Evolutionary conservation across 2,113 vertebrate species (phyloP).

Genomic region (Hyla sarda): DNA sequence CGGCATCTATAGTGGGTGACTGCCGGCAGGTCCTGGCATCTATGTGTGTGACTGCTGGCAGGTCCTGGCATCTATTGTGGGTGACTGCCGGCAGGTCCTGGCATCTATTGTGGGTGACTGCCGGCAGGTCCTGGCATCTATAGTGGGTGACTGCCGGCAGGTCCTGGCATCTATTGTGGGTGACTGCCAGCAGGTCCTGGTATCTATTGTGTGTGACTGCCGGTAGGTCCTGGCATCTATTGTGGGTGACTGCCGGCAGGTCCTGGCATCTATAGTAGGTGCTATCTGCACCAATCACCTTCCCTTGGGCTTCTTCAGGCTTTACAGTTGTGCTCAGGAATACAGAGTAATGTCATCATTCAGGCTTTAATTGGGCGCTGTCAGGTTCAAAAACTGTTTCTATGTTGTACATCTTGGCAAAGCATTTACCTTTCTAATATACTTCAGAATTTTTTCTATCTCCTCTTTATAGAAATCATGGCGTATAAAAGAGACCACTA

Average conservation of each 20-base stretch:
- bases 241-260: too few relatives aligned
- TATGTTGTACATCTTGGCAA: too few relatives aligned
- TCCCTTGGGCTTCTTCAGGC: not conserved
- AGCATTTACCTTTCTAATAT: too few relatives aligned
- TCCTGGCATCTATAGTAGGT: not conserved
- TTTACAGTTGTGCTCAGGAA: not conserved
- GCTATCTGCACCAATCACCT: not conserved
- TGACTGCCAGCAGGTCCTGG: not conserved
- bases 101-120: not conserved
- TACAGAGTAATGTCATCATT: not conserved
- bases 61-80: not conserved
- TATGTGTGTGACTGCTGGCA: too few relatives aligned
- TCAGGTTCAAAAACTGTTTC: too few relatives aligned
- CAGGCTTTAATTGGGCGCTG: not conserved
- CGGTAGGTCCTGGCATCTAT: not conserved
- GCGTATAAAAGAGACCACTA: too few relatives aligned
- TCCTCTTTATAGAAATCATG: too few relatives aligned
- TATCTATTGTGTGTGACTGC: not conserved
- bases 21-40: not conserved
- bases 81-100: not conserved
- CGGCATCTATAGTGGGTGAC: not conserved
- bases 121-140: not conserved
- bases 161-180: not conserved
- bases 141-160: too few relatives aligned
- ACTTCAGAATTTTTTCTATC: too few relatives aligned